Base-by-base conservation (phyloP, 2,113 vertebrate species). In the Cochlearius cochlearius region DNA sequence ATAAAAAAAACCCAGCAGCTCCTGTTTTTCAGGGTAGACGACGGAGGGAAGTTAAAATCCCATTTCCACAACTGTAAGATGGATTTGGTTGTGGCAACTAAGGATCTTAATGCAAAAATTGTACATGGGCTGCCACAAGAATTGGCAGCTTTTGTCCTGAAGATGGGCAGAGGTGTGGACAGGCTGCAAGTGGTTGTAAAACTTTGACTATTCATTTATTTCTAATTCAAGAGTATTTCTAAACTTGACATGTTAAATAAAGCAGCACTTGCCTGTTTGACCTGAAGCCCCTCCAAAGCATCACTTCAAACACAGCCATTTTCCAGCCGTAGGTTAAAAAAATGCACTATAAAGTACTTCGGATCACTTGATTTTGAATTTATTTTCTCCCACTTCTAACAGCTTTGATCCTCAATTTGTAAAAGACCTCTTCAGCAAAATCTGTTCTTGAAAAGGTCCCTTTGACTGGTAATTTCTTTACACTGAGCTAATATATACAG, bases 71-170 rank as follows among this genome's bases (percentile, higher is more conserved):
- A 22, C 22, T 15, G 38, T 23, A 82, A 58, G 45, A 73, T 7
- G 11, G 11, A 47, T 69, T 92, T 58, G 8, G 18, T 38, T 49
- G 39, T 9, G 10, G 49, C 36, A 84, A 6, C 20, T 15, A 45
- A 52, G 14, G 34, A 62, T n/a, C 27, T 26, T 79, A 52, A 74
- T 7, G 29, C 50, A 73, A 55, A 81, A 88, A 67, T 19, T 6
- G 5, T 18, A 45, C 8, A 7, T 0, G 2, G 25, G 12, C 20
- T 58, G 19, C 25, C 27, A 43, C 0, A 1, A 79, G 32, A 63
- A 80, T 15, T 58, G 62, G 52, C 25, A 62, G 43, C 2, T 72
- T 63, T 62, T 66, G 39, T 53, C 30, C 66, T 62, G 9, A 75
- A 47, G 41, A 52, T 1, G 18, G 29, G 77, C 25, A 72, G 58